Base-by-base conservation (phyloP, 30 jellyfish, hydroid and myxozoan genomes). In the Hydractinia symbiolongicarpus region DNA sequence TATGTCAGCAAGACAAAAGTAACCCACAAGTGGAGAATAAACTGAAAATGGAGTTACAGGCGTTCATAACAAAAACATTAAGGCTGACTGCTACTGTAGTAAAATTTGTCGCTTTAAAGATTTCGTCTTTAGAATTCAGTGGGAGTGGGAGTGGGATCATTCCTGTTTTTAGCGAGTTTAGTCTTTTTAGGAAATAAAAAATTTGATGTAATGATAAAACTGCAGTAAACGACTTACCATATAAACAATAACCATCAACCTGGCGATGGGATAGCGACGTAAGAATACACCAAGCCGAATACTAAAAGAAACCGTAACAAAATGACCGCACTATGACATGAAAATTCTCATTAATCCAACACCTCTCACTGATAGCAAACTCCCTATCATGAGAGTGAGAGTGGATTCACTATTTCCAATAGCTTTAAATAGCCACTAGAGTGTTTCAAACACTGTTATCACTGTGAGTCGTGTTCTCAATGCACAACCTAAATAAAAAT, bases 221-320 rank as follows among this genome's bases (percentile, higher is more conserved):
- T 30, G 44, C 44, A 30, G 51, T 7, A 8, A 50, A 8, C 70
- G 9, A 84, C 97, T 84, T 77, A 90, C 97, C 92, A 84, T 79
- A 55, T 90, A 90, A 50, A 90, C 69, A 54, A 90, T 84, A 71
- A 90, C 93, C 79, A 90, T 78, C 8, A 90, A 69, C 30, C 97
- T 89, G 2, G 97, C 97, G 5, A 81, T 77, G 7, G 97, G 97
- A 62, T 90, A 90, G 49, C 94, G 89, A 20, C 95, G 86, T 11
- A 90, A 84, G 54, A 90, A 81, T 6, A 84, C 88, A 55, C 97
- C 97, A 49, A 85, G 84, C 44, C 95, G 91, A 51, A 85, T 81
- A 76, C 97, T 90, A 67, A 40, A 82, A 70, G n/a, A 73, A 61
- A 68, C 30, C 77, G 4, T 7, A 21, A 30, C 20, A 51, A 53